These are phyloP conservation scores for Epistrophella euchroma DNA, from an alignment of 2,888 invertebrate genomes.

Conservation along the genomic window DNA sequence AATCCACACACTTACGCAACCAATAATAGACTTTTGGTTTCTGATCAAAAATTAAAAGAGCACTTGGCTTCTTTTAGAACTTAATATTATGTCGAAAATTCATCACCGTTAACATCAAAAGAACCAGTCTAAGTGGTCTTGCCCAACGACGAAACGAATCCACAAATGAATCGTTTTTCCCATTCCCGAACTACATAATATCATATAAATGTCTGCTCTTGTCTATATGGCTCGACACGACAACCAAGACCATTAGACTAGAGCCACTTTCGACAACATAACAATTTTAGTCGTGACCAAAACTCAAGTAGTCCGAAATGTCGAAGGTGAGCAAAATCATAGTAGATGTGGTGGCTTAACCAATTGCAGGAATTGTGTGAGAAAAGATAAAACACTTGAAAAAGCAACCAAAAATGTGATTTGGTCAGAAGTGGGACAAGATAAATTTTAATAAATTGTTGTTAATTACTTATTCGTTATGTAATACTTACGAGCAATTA, in stretches of 20 bases:
- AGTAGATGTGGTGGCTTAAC: constrained; percentile 25
- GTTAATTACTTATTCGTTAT: background rate
- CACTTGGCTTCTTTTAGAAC: constrained; percentile 20
- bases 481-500: background rate
- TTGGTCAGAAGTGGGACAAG: constrained; percentile 11
- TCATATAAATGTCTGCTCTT: constrained; percentile 19
- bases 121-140: constrained; percentile 53
- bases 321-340: constrained; percentile 52
- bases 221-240: background rate
- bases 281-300: constrained; percentile 54
- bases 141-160: constrained; percentile 28
- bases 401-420: constrained; percentile 12
- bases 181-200: constrained; percentile 27
- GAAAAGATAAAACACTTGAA: constrained; percentile 38
- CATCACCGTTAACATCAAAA: constrained; percentile 2
- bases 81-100: constrained; percentile 33
- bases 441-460: constrained; percentile 7
- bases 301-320: constrained; percentile 53
- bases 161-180: constrained; percentile 39
- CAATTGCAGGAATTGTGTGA: constrained; percentile 43
- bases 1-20: constrained; percentile 22
- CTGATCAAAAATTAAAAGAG: constrained; percentile 11
- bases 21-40: background rate
- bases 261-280: constrained; percentile 38
- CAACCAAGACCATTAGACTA: background rate